Conservation (phyloP, 2,888 invertebrate genomes). For the Pegoplata infirma region DNA sequence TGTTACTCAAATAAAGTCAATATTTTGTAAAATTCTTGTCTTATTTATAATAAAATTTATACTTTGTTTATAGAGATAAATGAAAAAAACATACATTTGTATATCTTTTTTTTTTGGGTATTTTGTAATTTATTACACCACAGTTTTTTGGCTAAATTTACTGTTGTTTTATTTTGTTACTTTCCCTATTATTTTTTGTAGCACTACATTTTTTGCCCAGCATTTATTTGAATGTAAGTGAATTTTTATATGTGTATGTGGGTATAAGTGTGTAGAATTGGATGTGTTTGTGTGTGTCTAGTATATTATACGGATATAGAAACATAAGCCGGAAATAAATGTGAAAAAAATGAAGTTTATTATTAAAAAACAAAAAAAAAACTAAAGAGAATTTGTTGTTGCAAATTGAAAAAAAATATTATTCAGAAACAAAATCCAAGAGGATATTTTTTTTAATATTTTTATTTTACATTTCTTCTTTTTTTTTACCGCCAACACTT, state of each 20-base stretch:
- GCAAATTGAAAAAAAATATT: conserved; percentile 29
- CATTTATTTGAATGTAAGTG: conserved; percentile 9
- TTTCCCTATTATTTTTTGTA: conserved; percentile 31
- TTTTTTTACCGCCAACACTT: conserved; percentile 50
- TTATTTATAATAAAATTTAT: background rate
- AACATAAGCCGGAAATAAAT: conserved; percentile 64
- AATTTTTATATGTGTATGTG: conserved; percentile 32
- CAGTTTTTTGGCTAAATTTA: conserved; percentile 55
- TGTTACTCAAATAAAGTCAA: background rate
- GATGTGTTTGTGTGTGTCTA: conserved; percentile 5
- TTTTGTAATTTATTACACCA: conserved; percentile 57
- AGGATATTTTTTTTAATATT: conserved; percentile 50
- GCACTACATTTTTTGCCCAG: conserved; percentile 14
- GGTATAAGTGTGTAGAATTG: conserved; percentile 3
- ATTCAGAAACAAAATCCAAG: conserved; percentile 52
- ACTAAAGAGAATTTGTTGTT: background rate
- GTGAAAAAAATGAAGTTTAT: conserved; percentile 59
- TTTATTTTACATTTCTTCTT: conserved; percentile 44
- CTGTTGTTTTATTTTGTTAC: conserved; percentile 41
- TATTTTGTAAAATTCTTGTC: background rate
- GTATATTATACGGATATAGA: conserved; percentile 60
- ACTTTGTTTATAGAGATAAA: no score
- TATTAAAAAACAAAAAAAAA: conserved; percentile 37
- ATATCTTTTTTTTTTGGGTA: conserved; percentile 9
- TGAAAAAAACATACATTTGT: no score